These are phyloP conservation scores for Amphipoea oculea DNA, from an alignment of 2,888 invertebrate genomes.

Conservation along the genomic window DNA sequence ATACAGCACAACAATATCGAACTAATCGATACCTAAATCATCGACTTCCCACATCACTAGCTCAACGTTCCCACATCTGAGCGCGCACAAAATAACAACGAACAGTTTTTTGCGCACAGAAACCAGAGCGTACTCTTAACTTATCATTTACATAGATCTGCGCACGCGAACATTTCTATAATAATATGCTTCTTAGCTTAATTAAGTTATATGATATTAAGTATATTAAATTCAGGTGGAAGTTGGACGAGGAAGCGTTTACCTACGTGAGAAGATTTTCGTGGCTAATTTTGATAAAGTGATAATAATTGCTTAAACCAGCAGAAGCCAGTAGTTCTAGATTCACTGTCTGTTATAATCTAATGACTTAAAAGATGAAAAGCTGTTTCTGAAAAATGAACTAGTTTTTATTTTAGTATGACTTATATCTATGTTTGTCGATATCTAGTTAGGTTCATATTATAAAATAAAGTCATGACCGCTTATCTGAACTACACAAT, in stretches of 20 bases:
- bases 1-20: not conserved
- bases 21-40: not conserved
- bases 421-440: too few species aligned
- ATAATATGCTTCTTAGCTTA: constrained; percentile 55
- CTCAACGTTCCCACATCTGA: constrained; percentile 70
- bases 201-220: constrained; percentile 51
- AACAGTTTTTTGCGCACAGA: constrained; percentile 69
- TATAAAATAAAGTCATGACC: too few species aligned
- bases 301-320: constrained; percentile 29
- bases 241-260: constrained; percentile 48
- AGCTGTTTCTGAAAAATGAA: not conserved
- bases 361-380: not conserved
- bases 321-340: constrained; percentile 7
- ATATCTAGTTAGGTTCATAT: too few species aligned
- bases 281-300: constrained; percentile 1
- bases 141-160: constrained; percentile 70
- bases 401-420: not conserved
- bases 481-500: too few species aligned
- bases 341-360: not conserved
- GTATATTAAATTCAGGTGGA: constrained; percentile 45
- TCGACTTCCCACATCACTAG: constrained; percentile 53
- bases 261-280: constrained; percentile 39
- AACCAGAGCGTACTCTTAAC: constrained; percentile 68
- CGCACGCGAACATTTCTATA: constrained; percentile 66
- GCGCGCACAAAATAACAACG: constrained; percentile 64